Evolutionary conservation across 1,140 invertebrate genomes (phyloP).

Genomic region (Penaeus japonicus): DNA sequence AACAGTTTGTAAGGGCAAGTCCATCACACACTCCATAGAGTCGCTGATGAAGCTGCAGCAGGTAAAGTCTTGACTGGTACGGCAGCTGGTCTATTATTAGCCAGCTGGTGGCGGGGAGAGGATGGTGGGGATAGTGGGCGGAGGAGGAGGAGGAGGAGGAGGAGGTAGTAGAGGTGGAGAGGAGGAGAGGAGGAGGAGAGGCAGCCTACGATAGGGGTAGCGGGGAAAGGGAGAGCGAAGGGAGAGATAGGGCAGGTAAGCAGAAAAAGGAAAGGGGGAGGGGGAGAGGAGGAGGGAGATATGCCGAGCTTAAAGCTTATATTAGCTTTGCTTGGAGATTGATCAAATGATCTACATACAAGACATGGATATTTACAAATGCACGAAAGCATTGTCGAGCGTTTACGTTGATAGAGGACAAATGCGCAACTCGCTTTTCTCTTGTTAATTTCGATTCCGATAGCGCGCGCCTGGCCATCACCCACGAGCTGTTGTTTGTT

Average conservation of each 20-base stretch:
- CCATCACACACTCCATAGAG: slow-evolving; percentile 29
- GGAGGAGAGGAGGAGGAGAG: background rate
- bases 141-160: slow-evolving; percentile 58
- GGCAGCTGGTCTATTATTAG: slow-evolving; percentile 2
- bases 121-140: background rate
- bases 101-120: background rate
- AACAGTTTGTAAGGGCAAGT: background rate
- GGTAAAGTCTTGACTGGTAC: slow-evolving; percentile 25
- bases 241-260: background rate
- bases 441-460: too few species aligned
- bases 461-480: too few species aligned
- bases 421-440: too few species aligned
- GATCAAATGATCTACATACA: background rate
- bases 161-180: background rate
- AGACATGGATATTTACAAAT: too few species aligned
- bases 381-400: too few species aligned
- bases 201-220: background rate
- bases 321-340: background rate
- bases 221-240: background rate
- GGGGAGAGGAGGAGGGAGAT: background rate
- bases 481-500: too few species aligned
- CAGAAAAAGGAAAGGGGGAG: background rate
- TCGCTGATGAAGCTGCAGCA: slow-evolving; percentile 17
- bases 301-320: background rate
- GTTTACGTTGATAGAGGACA: too few species aligned